Evolutionary conservation across 2,113 vertebrate genomes (phyloP), one percentile per base, ranked within the genome.

Genomic region (Buteo buteo): DNA sequence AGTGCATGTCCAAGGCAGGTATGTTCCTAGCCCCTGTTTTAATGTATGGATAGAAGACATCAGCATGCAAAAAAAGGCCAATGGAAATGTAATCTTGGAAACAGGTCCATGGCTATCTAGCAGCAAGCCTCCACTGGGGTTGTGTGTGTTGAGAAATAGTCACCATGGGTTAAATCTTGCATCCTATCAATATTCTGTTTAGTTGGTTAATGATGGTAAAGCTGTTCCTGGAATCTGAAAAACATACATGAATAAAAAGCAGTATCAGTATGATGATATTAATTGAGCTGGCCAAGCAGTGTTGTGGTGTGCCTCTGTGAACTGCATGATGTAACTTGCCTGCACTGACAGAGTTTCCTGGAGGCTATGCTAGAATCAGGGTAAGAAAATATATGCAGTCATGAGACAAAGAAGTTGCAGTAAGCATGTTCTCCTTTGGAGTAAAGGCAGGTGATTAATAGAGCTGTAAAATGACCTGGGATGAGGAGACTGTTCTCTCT

Each of bases 341-440:
- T 78, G 55, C 14, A 6, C 49, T 42, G 44, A 66, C 11, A 20
- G 84, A 20, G 84, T 62, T 82, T 95, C 54, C 90, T 74, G 85
- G 74, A 89, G 91, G 79, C 90, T 88, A 5, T 71, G 82, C 49
- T 14, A 45, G 90, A 96, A 86, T 94, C 82, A 77, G 85, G 93
- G 71, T 74, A 58, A 2, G 44, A 84, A 90, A 74, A 87, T 59
- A 14, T 71, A 83, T 22, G 77, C 78, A 91, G 67, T 52, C 79
- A 55, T 65, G 69, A 91, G 88, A 31, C 49, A 29, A n/a, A n/a
- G n/a, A 24, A 79, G 54, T 69, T 69, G 80, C 71, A 90, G 11
- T 76, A 65, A 92, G 72, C 82, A n/a, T 61, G 84, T 83, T 82
- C 90, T 93, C 78, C 59, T 44, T 8, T 36, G 69, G 74, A 96